Conservation (phyloP, 2,888 invertebrate genomes). For the Agapostemon virescens region DNA sequence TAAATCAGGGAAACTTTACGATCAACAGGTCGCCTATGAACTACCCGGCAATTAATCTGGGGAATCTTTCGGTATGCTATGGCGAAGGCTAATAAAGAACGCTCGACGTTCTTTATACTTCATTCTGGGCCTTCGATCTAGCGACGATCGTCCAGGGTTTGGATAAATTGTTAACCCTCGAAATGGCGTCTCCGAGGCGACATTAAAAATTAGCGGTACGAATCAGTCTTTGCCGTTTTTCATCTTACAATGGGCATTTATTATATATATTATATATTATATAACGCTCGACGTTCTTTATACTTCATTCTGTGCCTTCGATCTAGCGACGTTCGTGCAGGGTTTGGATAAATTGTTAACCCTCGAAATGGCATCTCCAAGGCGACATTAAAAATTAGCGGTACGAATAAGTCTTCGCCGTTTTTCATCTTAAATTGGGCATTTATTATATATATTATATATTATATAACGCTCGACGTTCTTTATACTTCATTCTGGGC, state of each 20-base stretch:
- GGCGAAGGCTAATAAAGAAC: background rate
- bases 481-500: background rate
- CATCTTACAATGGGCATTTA: too few species aligned
- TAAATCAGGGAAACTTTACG: constrained; percentile 14
- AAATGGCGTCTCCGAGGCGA: too few species aligned
- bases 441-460: too few species aligned
- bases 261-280: too few species aligned
- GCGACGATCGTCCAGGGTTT: background rate
- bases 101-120: background rate
- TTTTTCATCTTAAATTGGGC: too few species aligned
- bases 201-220: too few species aligned
- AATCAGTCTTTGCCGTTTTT: too few species aligned
- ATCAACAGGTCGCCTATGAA: constrained; percentile 9
- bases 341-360: background rate
- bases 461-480: background rate
- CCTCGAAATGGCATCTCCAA: too few species aligned
- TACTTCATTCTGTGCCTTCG: background rate
- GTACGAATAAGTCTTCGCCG: too few species aligned
- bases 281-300: background rate
- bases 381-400: too few species aligned
- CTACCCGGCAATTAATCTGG: background rate
- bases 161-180: too few species aligned
- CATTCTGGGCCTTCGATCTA: background rate
- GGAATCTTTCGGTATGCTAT: background rate
- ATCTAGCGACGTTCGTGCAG: background rate